A percentile compares a stretch with the other conserved stretches of the same genome.
Evolutionary conservation across 2,888 invertebrate species (phyloP).

Genomic region (Dolomedes plantarius): DNA sequence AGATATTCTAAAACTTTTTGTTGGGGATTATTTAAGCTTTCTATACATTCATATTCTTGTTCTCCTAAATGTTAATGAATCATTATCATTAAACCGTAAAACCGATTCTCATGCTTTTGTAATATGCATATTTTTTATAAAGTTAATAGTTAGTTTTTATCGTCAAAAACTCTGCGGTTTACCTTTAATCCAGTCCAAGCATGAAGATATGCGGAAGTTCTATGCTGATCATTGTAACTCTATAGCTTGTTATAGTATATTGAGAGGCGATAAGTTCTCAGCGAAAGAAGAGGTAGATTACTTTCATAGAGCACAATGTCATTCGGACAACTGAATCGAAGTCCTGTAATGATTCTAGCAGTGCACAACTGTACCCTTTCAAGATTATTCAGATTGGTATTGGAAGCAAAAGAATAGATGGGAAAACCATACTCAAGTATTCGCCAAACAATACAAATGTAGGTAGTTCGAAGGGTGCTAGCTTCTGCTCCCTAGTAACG

Average conservation of each 20-base stretch:
- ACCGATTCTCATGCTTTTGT: too few relatives aligned
- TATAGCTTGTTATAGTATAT: neutral
- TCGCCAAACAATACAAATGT: neutral
- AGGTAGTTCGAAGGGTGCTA: neutral
- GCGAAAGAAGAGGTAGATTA: neutral
- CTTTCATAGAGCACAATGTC: neutral
- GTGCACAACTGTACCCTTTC: neutral
- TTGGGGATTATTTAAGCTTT: too few relatives aligned
- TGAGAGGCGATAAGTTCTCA: slow-evolving; percentile 10
- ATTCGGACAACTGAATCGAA: neutral
- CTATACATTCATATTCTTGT: too few relatives aligned
- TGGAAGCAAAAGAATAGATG: neutral
- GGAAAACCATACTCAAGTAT: neutral
- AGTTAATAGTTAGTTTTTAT: too few relatives aligned
- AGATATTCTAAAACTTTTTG: too few relatives aligned
- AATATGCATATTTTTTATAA: too few relatives aligned
- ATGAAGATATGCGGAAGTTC: neutral
- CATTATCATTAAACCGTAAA: too few relatives aligned
- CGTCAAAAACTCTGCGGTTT: too few relatives aligned
- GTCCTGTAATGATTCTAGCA: neutral
- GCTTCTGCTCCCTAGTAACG: neutral
- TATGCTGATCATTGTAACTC: neutral
- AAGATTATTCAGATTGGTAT: neutral
- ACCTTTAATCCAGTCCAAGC: neutral
- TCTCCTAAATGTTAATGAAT: too few relatives aligned